Evolutionary conservation across 2,888 invertebrate genomes (phyloP).

Genomic region (Tryphoninae sp.): DNA sequence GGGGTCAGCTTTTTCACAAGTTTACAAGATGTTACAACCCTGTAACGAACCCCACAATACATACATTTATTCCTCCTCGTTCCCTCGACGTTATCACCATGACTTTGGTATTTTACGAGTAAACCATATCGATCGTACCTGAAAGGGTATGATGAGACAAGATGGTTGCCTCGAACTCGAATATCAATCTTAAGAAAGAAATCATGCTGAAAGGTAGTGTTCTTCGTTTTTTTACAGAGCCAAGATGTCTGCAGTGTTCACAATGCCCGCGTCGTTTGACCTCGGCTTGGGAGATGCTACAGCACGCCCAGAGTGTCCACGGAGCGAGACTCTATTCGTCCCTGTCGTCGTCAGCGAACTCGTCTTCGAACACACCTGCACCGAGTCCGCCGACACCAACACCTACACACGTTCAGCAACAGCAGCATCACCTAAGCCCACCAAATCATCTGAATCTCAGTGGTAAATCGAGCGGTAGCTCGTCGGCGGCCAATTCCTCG

Average conservation of each 20-base stretch:
- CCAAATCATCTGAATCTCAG: slow-evolving; percentile 80
- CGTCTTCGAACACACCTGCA: slow-evolving; percentile 81
- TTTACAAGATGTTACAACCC: slow-evolving; percentile 59
- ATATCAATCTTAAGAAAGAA: not conserved
- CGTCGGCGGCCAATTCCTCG: slow-evolving; percentile 79
- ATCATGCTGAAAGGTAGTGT: not conserved
- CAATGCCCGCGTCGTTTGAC: slow-evolving; percentile 95
- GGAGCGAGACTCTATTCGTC: slow-evolving; percentile 96
- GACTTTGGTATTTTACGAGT: slow-evolving; percentile 31
- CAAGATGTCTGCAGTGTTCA: slow-evolving; percentile 95
- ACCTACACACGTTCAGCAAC: slow-evolving; percentile 82
- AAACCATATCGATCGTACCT: not conserved
- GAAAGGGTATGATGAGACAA: not conserved
- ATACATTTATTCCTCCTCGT: slow-evolving; percentile 16
- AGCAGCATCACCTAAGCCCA: slow-evolving; percentile 82
- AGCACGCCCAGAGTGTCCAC: slow-evolving; percentile 97
- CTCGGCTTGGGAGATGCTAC: slow-evolving; percentile 97
- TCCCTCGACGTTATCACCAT: slow-evolving; percentile 1
- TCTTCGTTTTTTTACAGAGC: slow-evolving; percentile 87
- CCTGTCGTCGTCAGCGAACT: slow-evolving; percentile 78
- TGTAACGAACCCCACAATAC: slow-evolving; percentile 28
- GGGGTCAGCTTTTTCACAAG: slow-evolving; percentile 54
- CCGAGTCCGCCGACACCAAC: slow-evolving; percentile 81
- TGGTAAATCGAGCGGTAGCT: slow-evolving; percentile 80
- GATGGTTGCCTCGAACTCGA: not conserved